Percentiles rank a stretch among this genome's conserved stretches.
These are phyloP conservation scores for Papio anubis DNA, from an alignment of 2,113 vertebrate species.

Conservation along the genomic window DNA sequence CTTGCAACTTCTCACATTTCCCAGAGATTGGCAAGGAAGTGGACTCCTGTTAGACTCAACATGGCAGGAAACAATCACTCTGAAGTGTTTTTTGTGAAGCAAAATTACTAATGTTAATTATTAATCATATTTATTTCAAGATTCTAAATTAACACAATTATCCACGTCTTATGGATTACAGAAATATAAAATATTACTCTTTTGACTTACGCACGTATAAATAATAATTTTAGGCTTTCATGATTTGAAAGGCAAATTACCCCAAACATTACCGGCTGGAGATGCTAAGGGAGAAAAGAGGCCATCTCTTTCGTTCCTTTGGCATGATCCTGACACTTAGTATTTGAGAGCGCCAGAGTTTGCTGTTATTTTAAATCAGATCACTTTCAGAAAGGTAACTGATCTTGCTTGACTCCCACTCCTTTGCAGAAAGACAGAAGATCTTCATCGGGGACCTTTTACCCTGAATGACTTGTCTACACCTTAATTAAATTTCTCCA, in stretches of 20 bases:
- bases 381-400: neutral
- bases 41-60: neutral
- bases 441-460: neutral
- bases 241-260: slow-evolving; percentile 20
- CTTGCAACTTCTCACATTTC: neutral
- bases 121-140: slow-evolving; percentile 46
- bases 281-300: neutral
- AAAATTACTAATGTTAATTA: slow-evolving; percentile 24
- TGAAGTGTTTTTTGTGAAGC: neutral
- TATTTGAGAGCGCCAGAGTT: neutral
- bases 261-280: neutral
- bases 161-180: neutral
- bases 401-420: neutral
- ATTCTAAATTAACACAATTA: slow-evolving; percentile 46
- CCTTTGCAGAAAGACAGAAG: neutral
- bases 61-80: neutral
- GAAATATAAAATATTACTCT: slow-evolving; percentile 32
- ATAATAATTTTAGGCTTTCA: slow-evolving; percentile 18
- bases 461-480: neutral
- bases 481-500: neutral
- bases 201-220: neutral
- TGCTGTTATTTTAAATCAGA: neutral
- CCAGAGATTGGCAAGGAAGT: neutral
- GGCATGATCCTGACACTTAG: neutral
- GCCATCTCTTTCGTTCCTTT: neutral